Evolutionary conservation across 2,113 vertebrate genomes (phyloP), one percentile per base, ranked within the genome.

Genomic region (Tor tambroides): DNA sequence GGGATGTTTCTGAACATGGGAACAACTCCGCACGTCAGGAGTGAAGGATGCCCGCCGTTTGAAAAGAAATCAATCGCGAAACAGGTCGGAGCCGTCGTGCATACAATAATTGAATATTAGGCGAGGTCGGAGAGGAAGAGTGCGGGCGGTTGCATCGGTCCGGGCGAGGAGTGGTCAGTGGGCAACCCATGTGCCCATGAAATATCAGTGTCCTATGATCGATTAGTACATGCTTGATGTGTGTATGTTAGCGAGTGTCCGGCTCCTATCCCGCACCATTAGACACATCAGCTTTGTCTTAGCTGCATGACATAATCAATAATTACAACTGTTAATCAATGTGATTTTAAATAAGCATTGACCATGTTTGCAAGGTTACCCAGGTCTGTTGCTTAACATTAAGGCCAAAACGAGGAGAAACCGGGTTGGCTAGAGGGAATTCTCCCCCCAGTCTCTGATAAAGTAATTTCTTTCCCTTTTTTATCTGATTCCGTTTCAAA

Each of bases 61-160:
- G 94, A 92, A 94, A 95, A 94, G 92, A 94, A 96, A 95, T 95
- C 94, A 95, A 94, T 96, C 94, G 95, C 90, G 92, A 93, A 84
- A 93, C 89, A 90, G 94, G 91, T 94, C 91, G 90, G 92, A 92
- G 91, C 92, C 79, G 83, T 85, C 91, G 91, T 93, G 93, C 94
- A 94, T 95, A 94, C 95, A 95, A 94, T 95, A 95, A 95, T 95
- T 95, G 94, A 95, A 95, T 95, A 95, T 95, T 95, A 95, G 94
- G 90, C 89, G 93, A 91, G 93, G 91, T 17, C 49, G 49, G 49
- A 89, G 61, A 59, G 15, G 49, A 51, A 51, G 14, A 72, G 76
- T 3, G 80, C 30, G 6, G 23, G 28, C 8, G 10, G 43, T 30
- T 83, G 78, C 74, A 74, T 83, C 77, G 85, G 65, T 19, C 54